A percentile compares a stretch with the other conserved stretches of the same genome.
phyloP scores from a whole-genome alignment of 2,797 vertebrate genomes.

The Spondyliosoma cantharus region DNA sequence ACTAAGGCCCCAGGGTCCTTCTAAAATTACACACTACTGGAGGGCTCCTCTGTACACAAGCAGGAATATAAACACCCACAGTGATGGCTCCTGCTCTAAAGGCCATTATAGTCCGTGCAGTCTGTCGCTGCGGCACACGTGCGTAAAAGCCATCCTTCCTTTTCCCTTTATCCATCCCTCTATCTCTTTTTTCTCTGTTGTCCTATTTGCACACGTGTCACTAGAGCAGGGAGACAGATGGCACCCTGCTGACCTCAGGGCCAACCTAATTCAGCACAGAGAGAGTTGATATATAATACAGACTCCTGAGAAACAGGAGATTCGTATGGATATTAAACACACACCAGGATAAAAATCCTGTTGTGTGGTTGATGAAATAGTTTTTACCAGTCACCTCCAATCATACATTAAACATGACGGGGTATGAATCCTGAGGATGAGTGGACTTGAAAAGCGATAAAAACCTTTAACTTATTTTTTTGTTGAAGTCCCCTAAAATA shows the following conservation, averaged over 20 bases:
- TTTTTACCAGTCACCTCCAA: not conserved
- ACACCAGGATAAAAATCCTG: slow-evolving; percentile 21
- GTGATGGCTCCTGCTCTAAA: slow-evolving; percentile 47
- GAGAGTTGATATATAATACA: slow-evolving; percentile 21
- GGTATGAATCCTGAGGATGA: not conserved
- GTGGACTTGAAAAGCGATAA: not conserved
- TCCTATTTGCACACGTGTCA: slow-evolving; percentile 78
- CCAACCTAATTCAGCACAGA: slow-evolving; percentile 61
- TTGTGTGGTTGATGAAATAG: slow-evolving; percentile 20
- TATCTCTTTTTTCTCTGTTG: slow-evolving; percentile 56
- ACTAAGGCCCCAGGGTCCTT: slow-evolving; percentile 41
- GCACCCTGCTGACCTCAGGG: slow-evolving; percentile 70
- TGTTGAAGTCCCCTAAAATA: not conserved
- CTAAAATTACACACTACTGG: slow-evolving; percentile 67
- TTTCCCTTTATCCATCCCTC: slow-evolving; percentile 49
- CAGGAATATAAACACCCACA: slow-evolving; percentile 49
- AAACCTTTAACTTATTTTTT: not conserved
- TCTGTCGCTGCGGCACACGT: slow-evolving; percentile 64
- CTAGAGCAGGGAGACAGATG: slow-evolving; percentile 80
- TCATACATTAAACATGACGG: slow-evolving; percentile 1
- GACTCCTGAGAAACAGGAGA: slow-evolving; percentile 27
- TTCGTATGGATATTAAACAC: slow-evolving; percentile 23
- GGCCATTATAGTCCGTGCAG: slow-evolving; percentile 35
- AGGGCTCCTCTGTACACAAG: slow-evolving; percentile 38
- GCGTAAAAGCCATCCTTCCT: slow-evolving; percentile 48